Percentiles rank a stretch among this genome's conserved stretches.
Conservation (phyloP, 2,797 vertebrate genomes). For the Dallia pectoralis region DNA sequence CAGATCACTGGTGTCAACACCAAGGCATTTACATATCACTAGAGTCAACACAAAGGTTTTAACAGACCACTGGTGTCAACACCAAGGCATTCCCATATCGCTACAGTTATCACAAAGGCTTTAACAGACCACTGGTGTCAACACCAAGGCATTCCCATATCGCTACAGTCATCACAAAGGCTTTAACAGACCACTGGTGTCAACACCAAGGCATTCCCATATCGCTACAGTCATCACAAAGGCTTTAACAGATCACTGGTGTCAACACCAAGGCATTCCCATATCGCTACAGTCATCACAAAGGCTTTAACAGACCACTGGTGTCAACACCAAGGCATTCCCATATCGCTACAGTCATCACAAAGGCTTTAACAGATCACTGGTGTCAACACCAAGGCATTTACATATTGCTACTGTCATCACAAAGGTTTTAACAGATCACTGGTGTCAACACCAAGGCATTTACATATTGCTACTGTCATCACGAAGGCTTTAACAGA, state of each 20-base stretch:
- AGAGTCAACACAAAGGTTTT: background rate
- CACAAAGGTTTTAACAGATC: background rate
- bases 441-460: too few relatives aligned
- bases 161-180: too few relatives aligned
- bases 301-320: constrained; percentile 8
- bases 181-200: constrained; percentile 20
- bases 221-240: background rate
- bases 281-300: background rate
- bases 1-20: constrained; percentile 24
- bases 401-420: background rate
- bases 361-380: background rate
- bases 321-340: constrained; percentile 24
- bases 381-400: background rate
- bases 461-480: too few relatives aligned
- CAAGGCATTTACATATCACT: constrained; percentile 24
- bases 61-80: background rate
- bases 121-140: background rate
- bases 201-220: background rate
- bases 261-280: too few relatives aligned
- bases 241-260: background rate
- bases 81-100: background rate
- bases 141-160: too few relatives aligned
- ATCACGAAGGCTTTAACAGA: constrained; percentile 28
- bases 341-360: constrained; percentile 9
- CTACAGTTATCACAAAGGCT: background rate